A percentile compares a stretch with the other conserved stretches of the same genome.
phyloP scores from a whole-genome alignment of 2,113 vertebrate genomes.

The Triplophysa dalaica region DNA sequence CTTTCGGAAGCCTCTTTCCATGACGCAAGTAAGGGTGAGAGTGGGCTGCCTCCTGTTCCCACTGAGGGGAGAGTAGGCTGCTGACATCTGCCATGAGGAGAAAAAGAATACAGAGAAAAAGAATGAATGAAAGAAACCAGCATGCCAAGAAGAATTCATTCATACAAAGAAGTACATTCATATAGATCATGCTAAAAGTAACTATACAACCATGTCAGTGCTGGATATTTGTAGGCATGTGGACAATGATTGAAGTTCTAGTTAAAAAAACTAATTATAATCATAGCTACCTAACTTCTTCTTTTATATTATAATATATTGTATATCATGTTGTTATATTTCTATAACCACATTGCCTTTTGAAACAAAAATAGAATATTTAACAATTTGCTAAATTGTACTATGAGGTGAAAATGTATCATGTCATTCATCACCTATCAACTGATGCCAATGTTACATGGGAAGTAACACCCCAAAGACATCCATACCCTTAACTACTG shows the following conservation, averaged over 20 bases:
- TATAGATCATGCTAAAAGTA: conserved; percentile 61
- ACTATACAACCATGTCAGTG: no score
- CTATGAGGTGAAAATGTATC: conserved; percentile 75
- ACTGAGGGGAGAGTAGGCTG: conserved; percentile 73
- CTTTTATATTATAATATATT: no score
- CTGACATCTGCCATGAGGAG: conserved; percentile 65
- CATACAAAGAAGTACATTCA: background rate
- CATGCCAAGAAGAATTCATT: conserved; percentile 37
- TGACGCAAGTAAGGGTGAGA: conserved; percentile 79
- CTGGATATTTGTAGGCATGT: no score
- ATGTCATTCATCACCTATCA: conserved; percentile 76
- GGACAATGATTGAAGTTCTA: no score
- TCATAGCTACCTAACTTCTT: no score
- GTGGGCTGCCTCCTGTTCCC: conserved; percentile 77
- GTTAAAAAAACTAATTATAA: no score
- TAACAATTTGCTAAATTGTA: conserved; percentile 72
- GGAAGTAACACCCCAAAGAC: conserved; percentile 65
- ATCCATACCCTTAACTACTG: conserved; percentile 63
- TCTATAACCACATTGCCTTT: conserved; percentile 46
- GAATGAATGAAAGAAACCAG: conserved; percentile 43
- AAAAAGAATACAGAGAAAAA: conserved; percentile 60
- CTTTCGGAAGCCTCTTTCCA: conserved; percentile 58
- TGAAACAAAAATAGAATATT: conserved; percentile 64
- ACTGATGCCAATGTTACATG: conserved; percentile 65
- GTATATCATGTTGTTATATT: no score